Percentiles rank a stretch among this genome's conserved stretches.
These are phyloP conservation scores for Ciconia nigra DNA, from an alignment of 2,797 vertebrate genomes.

Conservation along the genomic window DNA sequence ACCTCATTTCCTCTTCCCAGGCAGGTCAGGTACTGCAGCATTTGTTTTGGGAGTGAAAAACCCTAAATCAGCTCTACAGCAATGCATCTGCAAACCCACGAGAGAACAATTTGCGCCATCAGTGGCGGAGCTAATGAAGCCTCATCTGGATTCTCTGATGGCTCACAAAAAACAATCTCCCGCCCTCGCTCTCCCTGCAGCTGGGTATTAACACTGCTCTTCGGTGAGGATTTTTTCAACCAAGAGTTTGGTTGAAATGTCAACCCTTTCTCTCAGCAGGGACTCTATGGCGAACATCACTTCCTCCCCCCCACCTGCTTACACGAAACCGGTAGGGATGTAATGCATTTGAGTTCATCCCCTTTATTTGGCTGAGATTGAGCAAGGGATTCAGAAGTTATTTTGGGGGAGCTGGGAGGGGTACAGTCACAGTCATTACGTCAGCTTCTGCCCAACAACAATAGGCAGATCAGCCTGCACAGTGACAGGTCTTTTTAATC, in stretches of 20 bases:
- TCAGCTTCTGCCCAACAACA: background rate
- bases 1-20: background rate
- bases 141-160: background rate
- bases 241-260: background rate
- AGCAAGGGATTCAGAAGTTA: constrained; percentile 13
- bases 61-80: background rate
- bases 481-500: background rate
- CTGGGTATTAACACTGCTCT: background rate
- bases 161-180: background rate
- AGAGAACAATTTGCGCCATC: background rate
- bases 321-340: background rate
- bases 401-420: background rate
- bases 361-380: background rate
- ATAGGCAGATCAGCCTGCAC: background rate
- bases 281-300: background rate
- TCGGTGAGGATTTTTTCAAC: background rate
- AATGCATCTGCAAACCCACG: background rate
- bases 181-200: background rate
- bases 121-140: background rate
- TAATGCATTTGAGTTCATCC: background rate
- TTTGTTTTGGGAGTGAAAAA: background rate
- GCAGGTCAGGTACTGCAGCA: background rate
- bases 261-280: background rate
- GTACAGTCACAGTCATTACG: background rate
- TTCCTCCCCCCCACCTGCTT: background rate